These are phyloP conservation scores for Diarsia mendica DNA, from an alignment of 2,888 invertebrate species.

Conservation along the genomic window DNA sequence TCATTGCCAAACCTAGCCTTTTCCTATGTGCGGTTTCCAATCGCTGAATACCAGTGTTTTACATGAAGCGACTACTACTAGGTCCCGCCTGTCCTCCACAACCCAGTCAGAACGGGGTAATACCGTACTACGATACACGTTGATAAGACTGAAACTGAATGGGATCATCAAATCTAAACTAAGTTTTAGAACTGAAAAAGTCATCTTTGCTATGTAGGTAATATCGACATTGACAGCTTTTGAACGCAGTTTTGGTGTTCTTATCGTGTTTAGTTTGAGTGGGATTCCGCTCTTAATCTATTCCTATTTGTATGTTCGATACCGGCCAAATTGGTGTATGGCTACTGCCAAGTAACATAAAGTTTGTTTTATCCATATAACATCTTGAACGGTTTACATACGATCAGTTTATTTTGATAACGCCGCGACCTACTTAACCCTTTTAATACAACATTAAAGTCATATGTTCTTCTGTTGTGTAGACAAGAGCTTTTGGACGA, in stretches of 20 bases:
- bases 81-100: too few relatives aligned
- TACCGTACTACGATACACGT: too few relatives aligned
- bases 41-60: too few relatives aligned
- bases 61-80: too few relatives aligned
- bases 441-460: slow-evolving; percentile 20
- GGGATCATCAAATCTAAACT: neutral
- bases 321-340: neutral
- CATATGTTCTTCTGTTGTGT: neutral
- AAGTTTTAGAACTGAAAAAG: neutral
- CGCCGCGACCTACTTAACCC: slow-evolving; percentile 22
- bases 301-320: neutral
- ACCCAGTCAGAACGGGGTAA: too few relatives aligned
- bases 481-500: slow-evolving; percentile 6
- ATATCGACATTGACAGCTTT: neutral
- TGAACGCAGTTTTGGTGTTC: neutral
- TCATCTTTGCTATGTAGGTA: neutral
- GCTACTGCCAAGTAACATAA: neutral
- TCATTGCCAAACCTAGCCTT: too few relatives aligned
- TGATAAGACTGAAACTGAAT: too few relatives aligned
- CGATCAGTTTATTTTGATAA: slow-evolving; percentile 37
- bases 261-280: neutral
- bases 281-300: neutral
- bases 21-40: too few relatives aligned
- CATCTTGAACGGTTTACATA: slow-evolving; percentile 21
- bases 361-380: slow-evolving; percentile 8